Base-by-base conservation (phyloP, 2,113 vertebrate genomes). In the Callithrix jacchus region DNA sequence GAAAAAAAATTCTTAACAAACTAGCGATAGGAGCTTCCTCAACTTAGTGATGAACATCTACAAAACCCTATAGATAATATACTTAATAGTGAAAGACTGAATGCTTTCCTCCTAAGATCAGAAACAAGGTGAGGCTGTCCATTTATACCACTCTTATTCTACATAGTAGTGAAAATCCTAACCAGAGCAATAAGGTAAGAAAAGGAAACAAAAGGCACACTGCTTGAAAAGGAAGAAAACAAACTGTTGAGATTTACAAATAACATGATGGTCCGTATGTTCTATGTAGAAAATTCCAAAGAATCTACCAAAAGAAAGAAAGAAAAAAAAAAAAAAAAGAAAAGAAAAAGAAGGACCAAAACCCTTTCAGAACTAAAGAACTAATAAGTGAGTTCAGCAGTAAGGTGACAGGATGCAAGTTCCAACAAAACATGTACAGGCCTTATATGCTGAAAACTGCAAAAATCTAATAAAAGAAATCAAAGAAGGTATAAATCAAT, bases 171-270 rank as follows among this genome's bases (percentile, higher is more conserved):
- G 47, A 88, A 95, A 87, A 64, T 84, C 45, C 27, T 85, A 89
- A 73, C 49, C 49, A 97, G 88, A 94, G 40, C 21, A 96, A 77
- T 47, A 93, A 94, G 40, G 58, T 52, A 96, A 86, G 58, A 87
- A 82, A 89, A 90, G 21, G 71, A 90, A 90, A 97, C 40, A 77
- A 83, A 96, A 83, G 30, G 3, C 12, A 68, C 66, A 68, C 11
- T 93, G 58, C 30, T 68, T 94, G 66, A 61, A 61, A 94, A 66
- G 52, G 8, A 80, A n/a, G 70, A 96, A 89, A 90, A 66, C 77
- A 93, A 92, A 40, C 10, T 11, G 1, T 91, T 52, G 81, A 52
- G 88, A 74, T 74, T 80, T 93, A 61, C 52, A 95, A 93, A 79
- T 82, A 42, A 84, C 12, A 70, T 11, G n/a, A 64, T 30, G 58